phyloP scores from a whole-genome alignment of 1,140 invertebrate species.

The Leucophenga varia region DNA sequence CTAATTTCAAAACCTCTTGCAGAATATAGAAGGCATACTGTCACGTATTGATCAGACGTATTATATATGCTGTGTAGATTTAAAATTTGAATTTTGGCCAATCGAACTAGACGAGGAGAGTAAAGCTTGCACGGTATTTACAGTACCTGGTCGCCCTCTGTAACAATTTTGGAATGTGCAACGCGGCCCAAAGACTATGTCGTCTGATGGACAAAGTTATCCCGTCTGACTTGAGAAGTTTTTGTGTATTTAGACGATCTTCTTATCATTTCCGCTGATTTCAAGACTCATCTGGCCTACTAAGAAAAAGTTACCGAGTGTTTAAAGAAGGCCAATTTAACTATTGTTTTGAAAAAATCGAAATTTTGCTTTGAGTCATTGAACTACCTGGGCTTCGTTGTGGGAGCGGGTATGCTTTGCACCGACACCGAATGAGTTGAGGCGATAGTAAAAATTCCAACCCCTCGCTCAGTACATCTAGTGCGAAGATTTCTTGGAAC shows the following conservation, averaged over 20 bases:
- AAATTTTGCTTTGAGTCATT: conserved; percentile 45
- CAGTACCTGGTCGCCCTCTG: conserved; percentile 29
- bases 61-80: conserved; percentile 24
- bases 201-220: conserved; percentile 5
- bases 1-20: too few species aligned
- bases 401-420: conserved; percentile 5
- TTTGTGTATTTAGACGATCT: conserved; percentile 3
- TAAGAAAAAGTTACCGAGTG: too few species aligned
- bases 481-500: conserved; percentile 8
- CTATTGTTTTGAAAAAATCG: conserved; percentile 56
- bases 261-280: conserved; percentile 33
- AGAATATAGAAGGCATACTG: too few species aligned
- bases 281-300: not conserved
- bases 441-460: conserved; percentile 15
- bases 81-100: conserved; percentile 44
- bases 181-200: not conserved
- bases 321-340: conserved; percentile 48
- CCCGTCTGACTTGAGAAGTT: not conserved
- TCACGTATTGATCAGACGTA: conserved; percentile 4
- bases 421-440: conserved; percentile 20
- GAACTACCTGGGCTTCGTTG: conserved; percentile 9
- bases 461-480: not conserved
- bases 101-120: conserved; percentile 29
- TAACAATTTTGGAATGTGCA: too few species aligned
- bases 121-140: conserved; percentile 55